Percentiles rank a stretch among this genome's conserved stretches.
Conservation (phyloP, 2,797 vertebrate species). For the Mus caroli region DNA sequence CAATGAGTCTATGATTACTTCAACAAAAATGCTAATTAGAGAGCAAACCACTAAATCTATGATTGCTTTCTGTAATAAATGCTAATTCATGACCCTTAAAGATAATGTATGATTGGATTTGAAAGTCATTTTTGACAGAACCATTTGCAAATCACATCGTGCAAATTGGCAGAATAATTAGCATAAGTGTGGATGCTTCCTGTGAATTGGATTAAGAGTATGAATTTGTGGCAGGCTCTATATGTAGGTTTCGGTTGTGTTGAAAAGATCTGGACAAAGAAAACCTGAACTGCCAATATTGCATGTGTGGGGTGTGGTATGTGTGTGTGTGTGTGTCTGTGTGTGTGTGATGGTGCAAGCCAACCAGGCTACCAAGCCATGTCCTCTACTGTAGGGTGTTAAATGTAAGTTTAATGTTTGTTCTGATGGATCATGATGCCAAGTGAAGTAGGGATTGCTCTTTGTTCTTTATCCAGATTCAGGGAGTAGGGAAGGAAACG, state of each 20-base stretch:
- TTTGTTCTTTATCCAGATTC: slow-evolving; percentile 23
- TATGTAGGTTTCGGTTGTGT: neutral
- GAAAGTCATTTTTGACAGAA: slow-evolving; percentile 45
- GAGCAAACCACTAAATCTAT: neutral
- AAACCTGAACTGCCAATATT: slow-evolving; percentile 2
- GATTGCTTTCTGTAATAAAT: neutral
- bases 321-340: neutral
- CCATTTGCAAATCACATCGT: neutral
- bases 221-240: neutral
- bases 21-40: slow-evolving; percentile 10
- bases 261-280: slow-evolving; percentile 53
- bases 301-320: neutral
- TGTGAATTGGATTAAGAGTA: neutral
- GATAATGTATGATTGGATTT: slow-evolving; percentile 40
- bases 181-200: neutral
- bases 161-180: neutral
- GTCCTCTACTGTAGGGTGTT: neutral
- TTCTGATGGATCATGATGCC: slow-evolving; percentile 15
- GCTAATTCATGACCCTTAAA: slow-evolving; percentile 47
- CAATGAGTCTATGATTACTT: neutral
- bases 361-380: neutral
- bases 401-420: slow-evolving; percentile 38
- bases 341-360: neutral
- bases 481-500: neutral
- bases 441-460: neutral